Evolutionary conservation across 2,888 invertebrate genomes (phyloP).

Genomic region (Candidula unifasciata): DNA sequence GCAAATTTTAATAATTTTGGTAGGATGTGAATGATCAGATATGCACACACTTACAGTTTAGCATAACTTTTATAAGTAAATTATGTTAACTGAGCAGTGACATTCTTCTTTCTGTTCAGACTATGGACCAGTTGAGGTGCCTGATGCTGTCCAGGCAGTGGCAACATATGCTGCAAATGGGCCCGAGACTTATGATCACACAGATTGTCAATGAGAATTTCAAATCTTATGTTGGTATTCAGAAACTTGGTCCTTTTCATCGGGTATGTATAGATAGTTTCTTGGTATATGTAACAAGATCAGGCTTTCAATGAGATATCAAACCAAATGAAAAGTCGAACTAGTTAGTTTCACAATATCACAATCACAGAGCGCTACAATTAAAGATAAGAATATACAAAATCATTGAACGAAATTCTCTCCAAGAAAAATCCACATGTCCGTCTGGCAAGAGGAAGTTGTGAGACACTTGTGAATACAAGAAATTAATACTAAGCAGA

Average conservation of each 20-base stretch:
- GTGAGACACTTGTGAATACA: too few species aligned
- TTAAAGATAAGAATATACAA: too few species aligned
- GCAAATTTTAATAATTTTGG: too few species aligned
- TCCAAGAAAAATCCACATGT: too few species aligned
- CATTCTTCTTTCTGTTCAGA: slow-evolving; percentile 60
- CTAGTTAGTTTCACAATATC: too few species aligned
- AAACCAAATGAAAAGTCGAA: too few species aligned
- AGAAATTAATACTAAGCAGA: too few species aligned
- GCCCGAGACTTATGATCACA: slow-evolving; percentile 91
- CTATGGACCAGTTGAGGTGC: slow-evolving; percentile 74
- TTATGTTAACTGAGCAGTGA: too few species aligned
- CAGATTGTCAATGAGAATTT: slow-evolving; percentile 95
- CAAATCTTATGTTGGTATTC: slow-evolving; percentile 94
- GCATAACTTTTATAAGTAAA: background rate
- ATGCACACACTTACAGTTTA: background rate
- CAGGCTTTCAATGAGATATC: too few species aligned
- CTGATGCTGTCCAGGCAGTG: slow-evolving; percentile 71
- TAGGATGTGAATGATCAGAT: background rate
- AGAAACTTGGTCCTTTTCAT: slow-evolving; percentile 94
- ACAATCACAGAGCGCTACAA: too few species aligned
- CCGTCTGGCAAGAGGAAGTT: too few species aligned
- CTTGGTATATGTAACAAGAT: background rate
- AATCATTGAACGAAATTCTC: too few species aligned
- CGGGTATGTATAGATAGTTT: slow-evolving; percentile 82
- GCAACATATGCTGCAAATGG: slow-evolving; percentile 85